phyloP scores from a whole-genome alignment of 1,140 invertebrate genomes.

The Goniozus legneri region DNA sequence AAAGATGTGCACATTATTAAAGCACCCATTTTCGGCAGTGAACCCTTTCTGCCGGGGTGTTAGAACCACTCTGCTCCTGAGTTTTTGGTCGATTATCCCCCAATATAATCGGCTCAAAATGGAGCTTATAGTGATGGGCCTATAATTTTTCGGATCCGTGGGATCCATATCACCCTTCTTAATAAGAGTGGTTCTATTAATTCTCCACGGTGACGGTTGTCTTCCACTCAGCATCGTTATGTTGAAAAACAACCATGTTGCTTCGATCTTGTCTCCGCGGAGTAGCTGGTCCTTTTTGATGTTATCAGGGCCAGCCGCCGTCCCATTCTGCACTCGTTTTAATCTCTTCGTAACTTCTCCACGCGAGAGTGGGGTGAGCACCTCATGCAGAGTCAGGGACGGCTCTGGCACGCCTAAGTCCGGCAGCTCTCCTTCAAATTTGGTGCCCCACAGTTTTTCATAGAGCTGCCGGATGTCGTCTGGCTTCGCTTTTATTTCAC shows the following conservation, averaged over 20 bases:
- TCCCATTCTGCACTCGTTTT: neutral
- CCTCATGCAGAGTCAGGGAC: neutral
- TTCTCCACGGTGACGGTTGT: slow-evolving; percentile 20
- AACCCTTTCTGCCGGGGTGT: slow-evolving; percentile 29
- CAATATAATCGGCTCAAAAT: slow-evolving; percentile 21
- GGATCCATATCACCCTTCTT: slow-evolving; percentile 24
- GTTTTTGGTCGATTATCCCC: slow-evolving; percentile 20
- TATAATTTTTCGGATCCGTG: slow-evolving; percentile 14
- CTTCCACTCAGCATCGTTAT: slow-evolving; percentile 7
- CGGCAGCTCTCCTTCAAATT: neutral
- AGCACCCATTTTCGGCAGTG: slow-evolving; percentile 17
- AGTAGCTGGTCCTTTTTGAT: slow-evolving; percentile 10
- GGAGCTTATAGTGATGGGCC: slow-evolving; percentile 26
- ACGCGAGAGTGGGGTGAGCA: slow-evolving; percentile 1
- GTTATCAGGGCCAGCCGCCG: slow-evolving; percentile 14
- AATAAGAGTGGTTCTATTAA: slow-evolving; percentile 29
- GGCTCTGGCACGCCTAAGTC: neutral
- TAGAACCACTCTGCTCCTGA: slow-evolving; percentile 8
- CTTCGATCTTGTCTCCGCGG: neutral
- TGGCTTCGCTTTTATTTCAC: neutral
- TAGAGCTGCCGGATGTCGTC: slow-evolving; percentile 6
- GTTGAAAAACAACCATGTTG: slow-evolving; percentile 10
- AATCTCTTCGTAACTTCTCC: slow-evolving; percentile 6
- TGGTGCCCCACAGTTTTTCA: slow-evolving; percentile 4
- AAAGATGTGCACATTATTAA: slow-evolving; percentile 17